Evolutionary conservation across 2,797 vertebrate species (phyloP).

Genomic region (Schizopygopsis malacanthus): DNA sequence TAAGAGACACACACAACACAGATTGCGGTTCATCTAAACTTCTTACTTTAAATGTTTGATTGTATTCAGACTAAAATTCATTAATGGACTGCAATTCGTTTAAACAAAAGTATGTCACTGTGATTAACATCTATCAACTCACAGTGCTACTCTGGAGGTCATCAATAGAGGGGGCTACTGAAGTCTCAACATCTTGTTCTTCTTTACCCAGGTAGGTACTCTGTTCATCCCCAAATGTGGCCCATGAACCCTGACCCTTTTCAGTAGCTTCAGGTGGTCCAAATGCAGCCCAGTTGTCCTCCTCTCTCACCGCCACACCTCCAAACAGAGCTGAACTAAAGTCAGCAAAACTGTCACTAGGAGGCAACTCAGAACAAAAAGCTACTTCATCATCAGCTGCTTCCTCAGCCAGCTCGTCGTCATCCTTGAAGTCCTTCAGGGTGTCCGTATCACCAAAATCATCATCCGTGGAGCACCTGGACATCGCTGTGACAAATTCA

Average conservation of each 20-base stretch:
- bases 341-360: conserved; percentile 92
- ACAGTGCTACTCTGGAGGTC: conserved; percentile 69
- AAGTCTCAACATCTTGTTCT: conserved; percentile 77
- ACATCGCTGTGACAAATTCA: conserved; percentile 55
- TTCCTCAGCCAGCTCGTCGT: conserved; percentile 39
- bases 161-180: conserved; percentile 56
- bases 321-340: conserved; percentile 89
- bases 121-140: conserved; percentile 44
- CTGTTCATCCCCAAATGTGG: conserved; percentile 79
- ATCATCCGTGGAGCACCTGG: conserved; percentile 48
- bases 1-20: conserved; percentile 19
- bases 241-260: conserved; percentile 78
- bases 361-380: conserved; percentile 77
- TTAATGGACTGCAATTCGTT: neutral
- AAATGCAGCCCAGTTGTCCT: conserved; percentile 84
- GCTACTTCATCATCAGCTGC: conserved; percentile 51
- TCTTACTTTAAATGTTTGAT: neutral
- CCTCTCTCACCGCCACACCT: conserved; percentile 75
- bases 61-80: neutral
- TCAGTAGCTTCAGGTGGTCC: conserved; percentile 70
- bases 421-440: conserved; percentile 64
- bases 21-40: neutral
- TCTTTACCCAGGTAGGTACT: conserved; percentile 71
- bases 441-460: conserved; percentile 81
- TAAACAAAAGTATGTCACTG: neutral